Evolutionary conservation across 2,888 invertebrate genomes (phyloP).

Genomic region (Plutella xylostella): DNA sequence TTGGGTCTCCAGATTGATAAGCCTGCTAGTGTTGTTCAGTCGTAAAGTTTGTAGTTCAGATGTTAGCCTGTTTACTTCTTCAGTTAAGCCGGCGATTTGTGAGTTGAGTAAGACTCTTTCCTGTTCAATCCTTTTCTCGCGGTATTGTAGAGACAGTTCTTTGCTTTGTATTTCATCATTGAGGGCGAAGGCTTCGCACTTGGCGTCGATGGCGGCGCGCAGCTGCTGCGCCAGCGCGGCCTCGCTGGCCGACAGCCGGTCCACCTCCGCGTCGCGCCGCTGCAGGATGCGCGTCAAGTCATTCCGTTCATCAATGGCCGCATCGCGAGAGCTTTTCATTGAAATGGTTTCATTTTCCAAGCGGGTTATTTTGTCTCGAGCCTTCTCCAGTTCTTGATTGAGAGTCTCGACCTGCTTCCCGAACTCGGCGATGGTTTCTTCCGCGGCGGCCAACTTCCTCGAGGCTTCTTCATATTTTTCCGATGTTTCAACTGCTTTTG

Average conservation of each 20-base stretch:
- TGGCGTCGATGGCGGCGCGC: slow-evolving; percentile 79
- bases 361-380: slow-evolving; percentile 72
- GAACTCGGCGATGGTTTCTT: slow-evolving; percentile 73
- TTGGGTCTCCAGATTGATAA: slow-evolving; percentile 78
- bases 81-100: slow-evolving; percentile 82
- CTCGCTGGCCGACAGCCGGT: slow-evolving; percentile 77
- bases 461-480: slow-evolving; percentile 74
- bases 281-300: slow-evolving; percentile 78
- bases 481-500: slow-evolving; percentile 65
- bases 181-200: slow-evolving; percentile 85
- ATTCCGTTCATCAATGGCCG: slow-evolving; percentile 80
- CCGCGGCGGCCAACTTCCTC: slow-evolving; percentile 71
- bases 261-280: slow-evolving; percentile 78
- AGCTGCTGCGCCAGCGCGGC: slow-evolving; percentile 79
- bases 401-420: slow-evolving; percentile 73
- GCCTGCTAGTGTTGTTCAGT: slow-evolving; percentile 74
- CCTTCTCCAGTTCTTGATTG: slow-evolving; percentile 73
- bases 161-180: slow-evolving; percentile 85
- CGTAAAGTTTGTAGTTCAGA: slow-evolving; percentile 82
- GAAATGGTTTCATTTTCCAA: slow-evolving; percentile 76
- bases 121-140: slow-evolving; percentile 86
- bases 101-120: slow-evolving; percentile 81
- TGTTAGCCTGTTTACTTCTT: slow-evolving; percentile 82
- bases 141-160: slow-evolving; percentile 82
- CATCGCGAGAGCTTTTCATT: slow-evolving; percentile 76